Evolutionary conservation across 2,888 invertebrate genomes (phyloP).

Genomic region (Actias luna): DNA sequence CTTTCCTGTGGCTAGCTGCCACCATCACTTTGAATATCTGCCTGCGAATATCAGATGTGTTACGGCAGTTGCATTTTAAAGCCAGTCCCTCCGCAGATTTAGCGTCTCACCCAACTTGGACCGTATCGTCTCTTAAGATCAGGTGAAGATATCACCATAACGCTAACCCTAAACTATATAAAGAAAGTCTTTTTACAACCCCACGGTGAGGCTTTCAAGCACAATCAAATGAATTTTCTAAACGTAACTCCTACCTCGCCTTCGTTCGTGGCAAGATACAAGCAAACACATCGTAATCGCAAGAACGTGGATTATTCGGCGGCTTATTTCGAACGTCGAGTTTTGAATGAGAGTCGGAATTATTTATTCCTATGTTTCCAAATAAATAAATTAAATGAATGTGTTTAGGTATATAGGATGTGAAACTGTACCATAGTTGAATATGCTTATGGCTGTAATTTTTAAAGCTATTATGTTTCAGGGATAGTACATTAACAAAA

Average conservation of each 20-base stretch:
- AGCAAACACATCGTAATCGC: not conserved
- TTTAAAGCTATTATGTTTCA: not conserved
- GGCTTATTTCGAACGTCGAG: constrained; percentile 19
- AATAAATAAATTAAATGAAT: constrained; percentile 29
- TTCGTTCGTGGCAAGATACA: not conserved
- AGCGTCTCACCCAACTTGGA: too few species aligned
- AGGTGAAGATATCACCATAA: too few species aligned
- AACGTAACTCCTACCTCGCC: not conserved
- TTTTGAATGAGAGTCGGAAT: constrained; percentile 27
- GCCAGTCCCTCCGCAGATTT: too few species aligned
- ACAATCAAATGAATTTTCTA: constrained; percentile 6
- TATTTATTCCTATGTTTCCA: constrained; percentile 45
- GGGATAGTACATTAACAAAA: too few species aligned
- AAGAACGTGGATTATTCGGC: constrained; percentile 26
- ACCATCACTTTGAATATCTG: too few species aligned
- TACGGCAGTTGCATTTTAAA: too few species aligned
- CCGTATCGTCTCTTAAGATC: too few species aligned
- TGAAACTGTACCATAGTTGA: not conserved
- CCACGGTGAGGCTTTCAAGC: not conserved
- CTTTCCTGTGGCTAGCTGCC: too few species aligned
- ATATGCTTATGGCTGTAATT: not conserved
- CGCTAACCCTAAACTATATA: not conserved
- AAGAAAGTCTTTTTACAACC: not conserved
- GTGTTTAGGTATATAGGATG: not conserved
- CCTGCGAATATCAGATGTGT: too few species aligned